Evolutionary conservation across 2,113 vertebrate genomes (phyloP).

Genomic region (Myiopsitta monachus): DNA sequence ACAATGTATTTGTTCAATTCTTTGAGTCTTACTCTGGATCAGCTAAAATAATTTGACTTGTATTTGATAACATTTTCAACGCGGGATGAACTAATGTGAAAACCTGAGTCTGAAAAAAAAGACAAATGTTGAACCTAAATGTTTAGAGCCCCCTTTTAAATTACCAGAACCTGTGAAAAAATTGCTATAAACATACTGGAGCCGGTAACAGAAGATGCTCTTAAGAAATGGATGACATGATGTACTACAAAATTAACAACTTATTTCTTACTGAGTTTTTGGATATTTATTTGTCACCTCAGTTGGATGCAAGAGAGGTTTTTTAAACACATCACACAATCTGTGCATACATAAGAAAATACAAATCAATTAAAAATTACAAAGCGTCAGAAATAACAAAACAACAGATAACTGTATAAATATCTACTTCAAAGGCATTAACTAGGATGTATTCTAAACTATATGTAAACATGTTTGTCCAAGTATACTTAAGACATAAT

Average conservation of each 20-base stretch:
- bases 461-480: not conserved
- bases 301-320: not conserved
- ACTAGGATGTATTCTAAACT: not conserved
- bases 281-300: not conserved
- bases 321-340: not conserved
- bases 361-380: not conserved
- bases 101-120: not conserved
- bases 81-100: not conserved
- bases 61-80: not conserved
- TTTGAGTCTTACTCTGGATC: not conserved
- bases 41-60: not conserved
- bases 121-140: not conserved
- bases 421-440: not conserved
- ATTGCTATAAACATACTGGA: not conserved
- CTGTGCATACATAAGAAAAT: conserved; percentile 37
- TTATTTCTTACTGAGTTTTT: conserved; percentile 3
- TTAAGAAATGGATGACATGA: not conserved
- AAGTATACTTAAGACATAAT: not conserved
- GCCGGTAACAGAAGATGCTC: not conserved
- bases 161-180: not conserved
- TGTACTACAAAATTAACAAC: conserved; percentile 24
- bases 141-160: not conserved
- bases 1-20: not conserved
- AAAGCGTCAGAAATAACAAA: not conserved
- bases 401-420: not conserved